These are phyloP conservation scores for Gymnocephalus cernua DNA, from an alignment of 2,113 vertebrate species.

Conservation along the genomic window DNA sequence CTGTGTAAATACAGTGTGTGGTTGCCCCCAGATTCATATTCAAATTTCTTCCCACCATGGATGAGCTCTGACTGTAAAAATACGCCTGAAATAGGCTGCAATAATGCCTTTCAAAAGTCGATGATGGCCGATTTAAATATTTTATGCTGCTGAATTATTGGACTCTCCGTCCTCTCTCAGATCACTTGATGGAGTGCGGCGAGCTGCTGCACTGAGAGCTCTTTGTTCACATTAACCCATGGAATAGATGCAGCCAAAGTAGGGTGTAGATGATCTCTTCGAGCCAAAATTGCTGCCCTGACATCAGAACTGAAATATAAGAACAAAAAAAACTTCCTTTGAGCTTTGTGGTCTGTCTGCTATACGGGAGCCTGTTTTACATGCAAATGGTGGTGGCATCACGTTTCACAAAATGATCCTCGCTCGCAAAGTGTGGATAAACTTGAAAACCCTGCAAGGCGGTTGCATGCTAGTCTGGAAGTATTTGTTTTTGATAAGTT, in stretches of 20 bases:
- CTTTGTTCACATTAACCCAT: slow-evolving; percentile 63
- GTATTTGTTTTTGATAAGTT: not conserved
- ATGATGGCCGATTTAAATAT: slow-evolving; percentile 66
- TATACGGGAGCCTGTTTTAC: not conserved
- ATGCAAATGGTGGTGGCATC: not conserved
- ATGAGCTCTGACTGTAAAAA: slow-evolving; percentile 54
- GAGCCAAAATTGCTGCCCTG: slow-evolving; percentile 12
- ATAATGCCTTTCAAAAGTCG: slow-evolving; percentile 53
- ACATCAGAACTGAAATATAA: slow-evolving; percentile 29
- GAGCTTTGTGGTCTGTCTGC: not conserved
- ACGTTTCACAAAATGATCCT: not conserved
- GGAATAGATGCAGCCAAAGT: slow-evolving; percentile 45
- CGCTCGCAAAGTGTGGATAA: not conserved
- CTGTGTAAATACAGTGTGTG: slow-evolving; percentile 70
- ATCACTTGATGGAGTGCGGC: slow-evolving; percentile 52
- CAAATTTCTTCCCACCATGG: slow-evolving; percentile 67
- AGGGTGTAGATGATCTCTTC: slow-evolving; percentile 30
- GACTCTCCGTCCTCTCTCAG: slow-evolving; percentile 48
- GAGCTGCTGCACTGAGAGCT: slow-evolving; percentile 42
- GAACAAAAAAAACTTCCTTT: slow-evolving; percentile 2
- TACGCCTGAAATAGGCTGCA: slow-evolving; percentile 32
- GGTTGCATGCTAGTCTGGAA: not conserved
- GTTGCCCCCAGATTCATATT: slow-evolving; percentile 61
- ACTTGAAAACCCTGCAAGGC: not conserved
- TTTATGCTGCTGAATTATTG: slow-evolving; percentile 64